Conservation (phyloP, 2,113 vertebrate species). For the Vidua chalybeata region DNA sequence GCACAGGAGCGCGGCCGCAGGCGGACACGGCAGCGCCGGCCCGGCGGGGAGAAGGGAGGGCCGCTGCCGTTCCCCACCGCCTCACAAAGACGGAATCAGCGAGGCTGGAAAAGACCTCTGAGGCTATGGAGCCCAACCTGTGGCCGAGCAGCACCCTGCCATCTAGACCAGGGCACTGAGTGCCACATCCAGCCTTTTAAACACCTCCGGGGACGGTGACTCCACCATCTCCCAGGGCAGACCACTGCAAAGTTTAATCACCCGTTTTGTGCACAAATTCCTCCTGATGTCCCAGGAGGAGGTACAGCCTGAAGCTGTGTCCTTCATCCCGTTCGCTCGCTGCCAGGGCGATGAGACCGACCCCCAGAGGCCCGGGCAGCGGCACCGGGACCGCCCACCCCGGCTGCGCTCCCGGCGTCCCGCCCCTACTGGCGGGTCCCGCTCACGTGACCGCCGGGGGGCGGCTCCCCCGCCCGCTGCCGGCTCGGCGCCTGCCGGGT, state of each 20-base stretch:
- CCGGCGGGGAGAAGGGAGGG: too few relatives aligned
- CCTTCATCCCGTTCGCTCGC: fast-evolving
- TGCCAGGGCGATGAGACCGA: fast-evolving
- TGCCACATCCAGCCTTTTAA: too few relatives aligned
- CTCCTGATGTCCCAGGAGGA: too few relatives aligned
- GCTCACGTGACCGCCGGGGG: not conserved
- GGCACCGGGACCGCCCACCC: fast-evolving
- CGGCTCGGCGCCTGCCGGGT: not conserved
- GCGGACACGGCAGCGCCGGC: not conserved
- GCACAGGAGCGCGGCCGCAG: too few relatives aligned
- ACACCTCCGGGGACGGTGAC: not conserved
- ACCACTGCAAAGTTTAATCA: not conserved
- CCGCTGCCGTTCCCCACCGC: not conserved
- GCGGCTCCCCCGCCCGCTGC: not conserved
- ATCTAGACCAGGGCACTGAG: fast-evolving
- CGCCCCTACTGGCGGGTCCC: not conserved
- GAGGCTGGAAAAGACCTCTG: not conserved
- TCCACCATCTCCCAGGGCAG: too few relatives aligned
- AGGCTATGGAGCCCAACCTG: not conserved
- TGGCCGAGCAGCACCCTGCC: too few relatives aligned
- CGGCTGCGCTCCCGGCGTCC: fast-evolving
- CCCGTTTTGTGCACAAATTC: too few relatives aligned
- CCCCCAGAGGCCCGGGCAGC: too few relatives aligned
- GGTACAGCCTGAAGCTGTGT: not conserved
- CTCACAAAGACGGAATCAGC: not conserved